Base-by-base conservation (phyloP, 2,888 invertebrate genomes). In the Junonia oenone region DNA sequence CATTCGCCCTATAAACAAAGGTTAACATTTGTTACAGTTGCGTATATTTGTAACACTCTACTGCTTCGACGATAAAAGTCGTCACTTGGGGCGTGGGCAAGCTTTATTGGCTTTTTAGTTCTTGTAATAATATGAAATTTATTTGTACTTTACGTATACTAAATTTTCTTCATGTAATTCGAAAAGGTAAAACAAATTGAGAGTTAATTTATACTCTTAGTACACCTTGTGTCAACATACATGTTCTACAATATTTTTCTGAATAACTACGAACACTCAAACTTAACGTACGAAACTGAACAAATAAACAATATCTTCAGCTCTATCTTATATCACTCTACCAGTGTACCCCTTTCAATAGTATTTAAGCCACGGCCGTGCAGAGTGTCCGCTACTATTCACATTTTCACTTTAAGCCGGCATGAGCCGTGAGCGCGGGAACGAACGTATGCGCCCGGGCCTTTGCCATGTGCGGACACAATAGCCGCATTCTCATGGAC, bases 401-500 rank as follows among this genome's bases (percentile, higher is more conserved):
- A 67, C 63, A 65, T 61, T 63, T 61, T 66, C 68, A 67, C 66
- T 70, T 70, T 72, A 75, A 74, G 73, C 76, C 69, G 70, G 64
- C 64, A 45, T 57, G 56, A 58, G 60, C 64, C 55, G 64, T 43
- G 43, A 62, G 65, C 72, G 70, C 71, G 72, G 68, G 68, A 67
- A 66, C 71, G 69, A 83, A 76, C 87, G 88, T 87, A 86, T 86
- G 86, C 82, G 77, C 71, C 71, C 63, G 66, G 64, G 78, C 52
- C 51, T 59, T 26, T 65, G 69, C 65, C 73, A 91, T 90, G 90
- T 91, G 91, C 84, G 80, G 73, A 63, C 78, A 91, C 90, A 91
- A 90, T 89, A 72, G 86, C 83, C 83, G 75, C 85, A 89, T 90
- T 91, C 90, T 83, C 90, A 91, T 89, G 89, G 83, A 84, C 82